Evolutionary conservation across 2,888 invertebrate species (phyloP).

Genomic region (Nephrotoma flavescens): DNA sequence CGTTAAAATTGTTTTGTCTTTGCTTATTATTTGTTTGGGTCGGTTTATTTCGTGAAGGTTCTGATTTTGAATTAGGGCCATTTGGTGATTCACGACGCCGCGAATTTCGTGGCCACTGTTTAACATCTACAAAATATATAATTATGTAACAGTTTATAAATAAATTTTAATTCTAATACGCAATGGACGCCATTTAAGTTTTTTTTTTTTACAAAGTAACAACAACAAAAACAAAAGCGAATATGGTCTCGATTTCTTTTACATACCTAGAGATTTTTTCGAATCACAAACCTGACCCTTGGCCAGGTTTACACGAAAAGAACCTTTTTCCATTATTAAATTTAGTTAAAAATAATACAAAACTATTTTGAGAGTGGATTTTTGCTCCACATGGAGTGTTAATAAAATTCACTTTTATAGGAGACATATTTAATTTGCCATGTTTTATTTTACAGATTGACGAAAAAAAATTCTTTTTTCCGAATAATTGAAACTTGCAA

Average conservation of each 20-base stretch:
- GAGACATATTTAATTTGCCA: conserved; percentile 33
- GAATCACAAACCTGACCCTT: conserved; percentile 58
- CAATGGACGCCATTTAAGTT: neutral
- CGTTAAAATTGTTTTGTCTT: conserved; percentile 46
- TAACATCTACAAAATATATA: conserved; percentile 15
- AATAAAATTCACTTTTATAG: conserved; percentile 23
- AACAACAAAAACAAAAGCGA: conserved; percentile 2
- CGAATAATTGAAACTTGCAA: neutral
- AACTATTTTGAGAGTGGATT: conserved; percentile 16
- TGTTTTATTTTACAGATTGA: conserved; percentile 20
- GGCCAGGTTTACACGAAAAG: conserved; percentile 49
- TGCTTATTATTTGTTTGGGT: conserved; percentile 40
- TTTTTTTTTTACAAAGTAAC: neutral
- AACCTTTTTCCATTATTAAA: conserved; percentile 60
- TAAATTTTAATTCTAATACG: neutral
- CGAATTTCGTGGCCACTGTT: conserved; percentile 21
- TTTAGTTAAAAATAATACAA: neutral
- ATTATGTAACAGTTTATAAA: conserved; percentile 10
- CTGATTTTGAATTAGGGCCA: conserved; percentile 41
- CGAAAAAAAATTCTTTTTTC: conserved; percentile 1
- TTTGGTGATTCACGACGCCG: conserved; percentile 31
- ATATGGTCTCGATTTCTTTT: conserved; percentile 8
- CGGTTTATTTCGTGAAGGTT: conserved; percentile 48
- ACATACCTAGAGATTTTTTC: conserved; percentile 56
- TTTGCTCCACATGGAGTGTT: conserved; percentile 31